These are phyloP conservation scores for Rhinogobius similis DNA, from an alignment of 2,113 vertebrate genomes.

Conservation along the genomic window DNA sequence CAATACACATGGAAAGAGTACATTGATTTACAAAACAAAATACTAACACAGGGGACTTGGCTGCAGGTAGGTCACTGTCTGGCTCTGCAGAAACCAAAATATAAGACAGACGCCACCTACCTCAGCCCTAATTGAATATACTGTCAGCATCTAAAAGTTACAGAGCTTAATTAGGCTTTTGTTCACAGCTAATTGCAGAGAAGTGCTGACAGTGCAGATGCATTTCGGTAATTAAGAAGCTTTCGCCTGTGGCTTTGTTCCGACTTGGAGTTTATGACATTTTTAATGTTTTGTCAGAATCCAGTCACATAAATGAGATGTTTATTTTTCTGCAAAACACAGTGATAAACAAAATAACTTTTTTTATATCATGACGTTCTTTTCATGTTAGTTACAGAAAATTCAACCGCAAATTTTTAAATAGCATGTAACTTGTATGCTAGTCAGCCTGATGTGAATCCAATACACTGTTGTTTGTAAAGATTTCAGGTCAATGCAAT, in stretches of 20 bases:
- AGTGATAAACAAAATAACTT: too few relatives aligned
- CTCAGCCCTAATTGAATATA: background rate
- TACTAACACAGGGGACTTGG: conserved; percentile 47
- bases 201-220: conserved; percentile 1
- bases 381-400: background rate
- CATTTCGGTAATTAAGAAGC: conserved; percentile 7
- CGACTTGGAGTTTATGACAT: background rate
- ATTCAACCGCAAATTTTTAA: background rate
- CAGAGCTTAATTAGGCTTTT: conserved; percentile 5
- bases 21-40: conserved; percentile 64
- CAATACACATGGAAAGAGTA: conserved; percentile 51
- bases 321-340: background rate
- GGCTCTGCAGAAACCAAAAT: background rate
- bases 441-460: background rate
- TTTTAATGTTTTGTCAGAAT: conserved; percentile 1
- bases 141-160: background rate
- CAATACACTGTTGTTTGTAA: background rate
- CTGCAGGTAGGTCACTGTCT: conserved; percentile 19
- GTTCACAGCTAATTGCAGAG: background rate
- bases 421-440: background rate
- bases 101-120: conserved; percentile 1
- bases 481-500: background rate
- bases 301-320: background rate
- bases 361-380: too few relatives aligned
- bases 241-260: conserved; percentile 1